Base-by-base conservation (phyloP, 2,113 vertebrate species). In the Pollachius pollachius region DNA sequence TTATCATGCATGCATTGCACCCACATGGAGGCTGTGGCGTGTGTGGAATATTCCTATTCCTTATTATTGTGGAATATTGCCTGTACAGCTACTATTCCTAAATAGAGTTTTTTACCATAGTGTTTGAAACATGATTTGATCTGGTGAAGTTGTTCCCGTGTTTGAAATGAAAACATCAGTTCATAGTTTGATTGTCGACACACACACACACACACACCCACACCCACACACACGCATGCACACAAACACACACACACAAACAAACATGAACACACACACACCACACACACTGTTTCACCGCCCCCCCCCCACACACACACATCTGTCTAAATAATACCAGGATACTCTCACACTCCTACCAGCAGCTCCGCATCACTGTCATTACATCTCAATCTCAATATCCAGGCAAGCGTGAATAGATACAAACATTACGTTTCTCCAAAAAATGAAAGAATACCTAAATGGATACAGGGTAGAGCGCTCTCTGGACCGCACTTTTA, bases 381-480 rank as follows among this genome's bases (percentile, higher is more conserved):
- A 78, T 71, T 68, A 57, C 69, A 67, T 71, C 68, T 71, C 72
- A 62, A 70, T 58, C 73, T 48, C 41, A 9, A 48, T 48, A 48
- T 48, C 12, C 67, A 71, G 23, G 52, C 25, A 13, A 71, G 52
- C 27, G 18, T 25, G 67, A 74, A 60, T 68, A 3, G 57, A 52
- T 62, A 52, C 62, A 70, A 74, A 84, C 85, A 73, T 86, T 86
- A 85, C 30, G 83, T 82, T 84, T 87, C 81, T 84, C 85, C 73
- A 69, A 83, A 11, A 77, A 74, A 0, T 52, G 62, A 11, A 60
- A 77, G 64, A 30, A 68, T 48, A 48, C 41, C 8, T 12, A 48
- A 48, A 48, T 48, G 41, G 8, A 13, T 13, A 13, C 41, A 12
- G 12, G 41, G 11, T 12, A 12, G 41, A 48, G 41, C 12, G 41